Evolutionary conservation across 2,888 invertebrate species (phyloP).

Genomic region (Muscina levida): DNA sequence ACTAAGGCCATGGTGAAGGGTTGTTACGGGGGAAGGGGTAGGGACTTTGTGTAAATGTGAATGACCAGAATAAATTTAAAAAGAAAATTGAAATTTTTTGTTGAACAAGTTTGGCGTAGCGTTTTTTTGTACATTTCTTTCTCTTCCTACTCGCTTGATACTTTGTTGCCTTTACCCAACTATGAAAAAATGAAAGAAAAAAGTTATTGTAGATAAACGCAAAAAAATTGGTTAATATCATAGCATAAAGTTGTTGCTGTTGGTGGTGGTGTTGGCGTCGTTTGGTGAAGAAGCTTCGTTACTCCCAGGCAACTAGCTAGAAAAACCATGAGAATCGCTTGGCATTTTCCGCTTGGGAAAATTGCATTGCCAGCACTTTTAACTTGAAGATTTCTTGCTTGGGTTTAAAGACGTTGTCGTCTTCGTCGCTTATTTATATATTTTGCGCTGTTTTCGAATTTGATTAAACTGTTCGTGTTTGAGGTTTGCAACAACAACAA

Average conservation of each 20-base stretch:
- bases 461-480: not conserved
- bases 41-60: conserved; percentile 21
- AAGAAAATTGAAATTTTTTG: conserved; percentile 12
- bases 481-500: not conserved
- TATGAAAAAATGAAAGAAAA: conserved; percentile 27
- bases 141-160: not conserved
- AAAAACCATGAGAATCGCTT: conserved; percentile 30
- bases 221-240: conserved; percentile 14
- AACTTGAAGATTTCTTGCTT: conserved; percentile 5
- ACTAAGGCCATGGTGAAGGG: not conserved
- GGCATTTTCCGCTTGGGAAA: conserved; percentile 30
- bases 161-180: conserved; percentile 11
- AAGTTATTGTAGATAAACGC: not conserved
- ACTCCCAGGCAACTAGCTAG: not conserved
- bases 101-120: not conserved
- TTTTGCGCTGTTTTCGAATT: not conserved
- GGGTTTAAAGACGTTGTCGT: not conserved
- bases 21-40: not conserved
- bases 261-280: no score
- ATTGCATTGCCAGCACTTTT: conserved; percentile 13
- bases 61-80: conserved; percentile 55
- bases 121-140: no score
- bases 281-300: not conserved
- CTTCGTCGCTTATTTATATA: not conserved
- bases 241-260: no score